Conservation (phyloP, 1,140 invertebrate species). For the Temnothorax longispinosus region DNA sequence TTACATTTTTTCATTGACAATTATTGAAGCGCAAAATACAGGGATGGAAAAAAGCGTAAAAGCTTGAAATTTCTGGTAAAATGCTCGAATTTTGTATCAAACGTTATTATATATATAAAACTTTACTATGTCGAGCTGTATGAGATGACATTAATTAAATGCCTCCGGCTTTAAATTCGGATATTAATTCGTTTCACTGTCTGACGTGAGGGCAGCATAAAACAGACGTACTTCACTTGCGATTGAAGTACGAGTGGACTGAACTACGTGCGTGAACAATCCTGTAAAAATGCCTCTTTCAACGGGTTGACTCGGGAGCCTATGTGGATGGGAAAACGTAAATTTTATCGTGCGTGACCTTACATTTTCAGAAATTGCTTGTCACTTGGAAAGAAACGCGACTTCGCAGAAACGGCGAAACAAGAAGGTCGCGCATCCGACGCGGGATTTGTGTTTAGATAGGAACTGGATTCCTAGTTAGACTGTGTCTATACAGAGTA, state of each 20-base stretch:
- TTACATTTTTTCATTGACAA: not conserved
- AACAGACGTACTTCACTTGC: not conserved
- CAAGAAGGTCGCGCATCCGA: not conserved
- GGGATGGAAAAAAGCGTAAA: not conserved
- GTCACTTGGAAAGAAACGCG: conserved; percentile 21
- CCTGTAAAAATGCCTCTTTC: conserved; percentile 29
- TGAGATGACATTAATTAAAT: conserved; percentile 2
- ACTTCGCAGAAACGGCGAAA: not conserved
- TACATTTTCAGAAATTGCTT: conserved; percentile 16
- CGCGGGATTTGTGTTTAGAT: not conserved
- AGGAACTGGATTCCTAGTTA: conserved; percentile 3
- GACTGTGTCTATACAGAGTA: conserved; percentile 40
- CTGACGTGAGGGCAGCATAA: conserved; percentile 17
- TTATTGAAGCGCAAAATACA: not conserved
- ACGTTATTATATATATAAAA: conserved; percentile 14
- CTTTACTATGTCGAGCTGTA: not conserved
- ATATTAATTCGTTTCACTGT: conserved; percentile 17
- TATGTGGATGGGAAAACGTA: conserved; percentile 25
- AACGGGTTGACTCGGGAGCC: not conserved
- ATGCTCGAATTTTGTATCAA: not conserved
- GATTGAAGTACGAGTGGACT: not conserved
- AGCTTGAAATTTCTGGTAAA: not conserved
- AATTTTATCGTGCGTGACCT: conserved; percentile 16
- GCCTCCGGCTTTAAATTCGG: not conserved
- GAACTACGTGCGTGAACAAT: not conserved